phyloP scores from a whole-genome alignment of 2,113 vertebrate species.

The Onychorhynchus coronatus region DNA sequence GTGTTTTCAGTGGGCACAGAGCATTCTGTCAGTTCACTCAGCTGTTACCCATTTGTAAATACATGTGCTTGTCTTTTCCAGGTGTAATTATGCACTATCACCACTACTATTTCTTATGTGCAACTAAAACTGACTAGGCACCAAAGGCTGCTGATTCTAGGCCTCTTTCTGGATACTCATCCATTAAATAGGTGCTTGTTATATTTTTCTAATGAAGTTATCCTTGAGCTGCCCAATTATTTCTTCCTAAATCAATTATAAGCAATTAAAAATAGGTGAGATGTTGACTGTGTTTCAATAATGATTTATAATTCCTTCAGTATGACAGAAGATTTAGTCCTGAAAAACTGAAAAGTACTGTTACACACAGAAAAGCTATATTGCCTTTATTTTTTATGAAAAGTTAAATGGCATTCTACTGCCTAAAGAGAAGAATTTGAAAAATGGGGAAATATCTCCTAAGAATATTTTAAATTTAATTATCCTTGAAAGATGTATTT shows the following conservation, averaged over 20 bases:
- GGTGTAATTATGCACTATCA: background rate
- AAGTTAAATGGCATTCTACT: background rate
- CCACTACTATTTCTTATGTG: rapidly evolving
- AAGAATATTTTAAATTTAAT: background rate
- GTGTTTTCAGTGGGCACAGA: background rate
- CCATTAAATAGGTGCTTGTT: background rate
- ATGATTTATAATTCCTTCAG: background rate
- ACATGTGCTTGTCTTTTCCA: background rate
- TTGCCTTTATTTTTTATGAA: background rate
- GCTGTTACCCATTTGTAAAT: background rate
- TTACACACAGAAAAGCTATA: background rate
- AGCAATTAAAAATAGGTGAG: background rate
- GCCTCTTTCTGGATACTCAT: background rate
- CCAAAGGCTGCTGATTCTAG: background rate
- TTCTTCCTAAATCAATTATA: background rate
- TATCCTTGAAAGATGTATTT: background rate
- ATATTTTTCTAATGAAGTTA: background rate
- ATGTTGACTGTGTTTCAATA: background rate
- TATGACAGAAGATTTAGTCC: background rate
- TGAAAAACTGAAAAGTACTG: background rate
- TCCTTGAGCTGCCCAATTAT: background rate
- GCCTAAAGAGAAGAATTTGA: background rate
- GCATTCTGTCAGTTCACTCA: background rate
- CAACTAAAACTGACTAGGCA: background rate
- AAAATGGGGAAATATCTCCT: background rate